These are phyloP conservation scores for Cantharis rustica DNA, from an alignment of 2,888 invertebrate species.

Conservation along the genomic window DNA sequence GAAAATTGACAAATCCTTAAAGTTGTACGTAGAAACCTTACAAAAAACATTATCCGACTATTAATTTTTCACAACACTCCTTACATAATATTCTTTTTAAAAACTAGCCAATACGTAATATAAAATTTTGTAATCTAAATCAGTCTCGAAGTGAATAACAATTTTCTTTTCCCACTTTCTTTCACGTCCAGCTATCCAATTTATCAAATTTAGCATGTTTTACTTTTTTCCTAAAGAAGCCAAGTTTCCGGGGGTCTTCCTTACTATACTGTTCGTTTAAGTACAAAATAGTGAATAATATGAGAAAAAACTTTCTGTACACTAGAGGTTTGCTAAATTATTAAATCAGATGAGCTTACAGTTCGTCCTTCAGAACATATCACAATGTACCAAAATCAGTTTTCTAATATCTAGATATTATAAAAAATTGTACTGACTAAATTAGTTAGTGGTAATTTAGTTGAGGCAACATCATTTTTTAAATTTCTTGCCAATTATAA, in stretches of 20 bases:
- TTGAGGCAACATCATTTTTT: slow-evolving; percentile 1
- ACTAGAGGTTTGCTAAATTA: slow-evolving; percentile 20
- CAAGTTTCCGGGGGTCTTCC: not conserved
- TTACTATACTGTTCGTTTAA: not conserved
- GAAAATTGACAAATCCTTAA: not conserved
- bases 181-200: not conserved
- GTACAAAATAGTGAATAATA: not conserved
- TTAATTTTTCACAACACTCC: not conserved
- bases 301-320: not conserved
- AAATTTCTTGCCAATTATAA: not conserved
- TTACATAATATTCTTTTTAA: not conserved
- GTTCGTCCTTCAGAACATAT: slow-evolving; percentile 5
- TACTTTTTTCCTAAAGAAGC: not conserved
- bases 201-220: not conserved
- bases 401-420: slow-evolving; percentile 8
- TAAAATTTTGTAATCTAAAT: slow-evolving; percentile 25
- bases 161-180: slow-evolving; percentile 23
- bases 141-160: slow-evolving; percentile 41
- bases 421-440: slow-evolving; percentile 16
- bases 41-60: not conserved
- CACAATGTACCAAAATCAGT: slow-evolving; percentile 15
- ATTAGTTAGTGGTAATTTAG: not conserved
- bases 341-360: slow-evolving; percentile 36
- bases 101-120: slow-evolving; percentile 22
- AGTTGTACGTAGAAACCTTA: not conserved